Base-by-base conservation (phyloP, 2,888 invertebrate species). In the Tenthredo notha region DNA sequence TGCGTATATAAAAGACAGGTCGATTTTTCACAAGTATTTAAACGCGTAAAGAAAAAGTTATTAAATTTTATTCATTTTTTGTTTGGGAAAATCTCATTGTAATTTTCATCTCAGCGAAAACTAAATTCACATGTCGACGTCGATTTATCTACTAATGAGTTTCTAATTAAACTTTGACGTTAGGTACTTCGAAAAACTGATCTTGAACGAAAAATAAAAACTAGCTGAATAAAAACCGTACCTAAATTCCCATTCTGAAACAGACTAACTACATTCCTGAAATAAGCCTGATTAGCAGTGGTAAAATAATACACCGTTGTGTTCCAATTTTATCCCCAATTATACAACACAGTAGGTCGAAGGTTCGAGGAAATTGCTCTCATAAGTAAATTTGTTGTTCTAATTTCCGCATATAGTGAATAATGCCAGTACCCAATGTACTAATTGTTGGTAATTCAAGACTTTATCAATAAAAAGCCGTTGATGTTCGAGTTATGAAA, bases 271-370 rank as follows among this genome's bases (percentile, higher is more conserved):
- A 54, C 54, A n/a, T 54, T 54, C 1, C n/a, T n/a, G n/a, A n/a
- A n/a, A 54, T 54, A 54, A 54, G 54, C 54, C n/a, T 54, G 54
- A n/a, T 54, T 54, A n/a, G 54, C n/a, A 54, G n/a, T n/a, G 54
- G 54, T 54, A n/a, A n/a, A 54, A 54, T n/a, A 54, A n/a, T n/a
- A 54, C 54, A 54, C 54, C 54, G n/a, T n/a, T 54, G 54, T 54
- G 7, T 54, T 54, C n/a, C n/a, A 18, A 54, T 54, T 54, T 54
- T n/a, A 54, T 54, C 54, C 54, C 54, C 54, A 54, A 54, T 54
- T 54, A 54, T n/a, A 54, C n/a, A n/a, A 6, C 54, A n/a, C n/a
- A 2, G 0, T 1, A 54, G n/a, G n/a, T 54, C n/a, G 7, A 0
- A 1, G 54, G n/a, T n/a, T 6, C 54, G 54, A 18, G n/a, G 7